Evolutionary conservation across 2,113 vertebrate species (phyloP).

Genomic region (Salvator merianae): DNA sequence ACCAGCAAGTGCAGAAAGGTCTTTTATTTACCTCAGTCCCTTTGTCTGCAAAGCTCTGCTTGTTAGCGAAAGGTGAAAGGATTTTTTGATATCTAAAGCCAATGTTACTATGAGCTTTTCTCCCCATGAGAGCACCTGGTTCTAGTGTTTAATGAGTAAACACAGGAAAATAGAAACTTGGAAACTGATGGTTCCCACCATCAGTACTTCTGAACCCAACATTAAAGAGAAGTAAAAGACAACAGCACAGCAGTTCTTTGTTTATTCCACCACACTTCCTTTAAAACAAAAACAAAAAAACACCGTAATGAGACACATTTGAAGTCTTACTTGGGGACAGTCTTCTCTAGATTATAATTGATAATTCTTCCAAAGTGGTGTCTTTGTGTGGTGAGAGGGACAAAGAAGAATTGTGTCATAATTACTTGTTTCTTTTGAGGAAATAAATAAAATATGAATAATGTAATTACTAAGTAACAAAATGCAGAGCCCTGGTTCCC

Average conservation of each 20-base stretch:
- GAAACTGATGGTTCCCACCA: slow-evolving; percentile 72
- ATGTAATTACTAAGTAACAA: slow-evolving; percentile 58
- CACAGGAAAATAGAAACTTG: slow-evolving; percentile 69
- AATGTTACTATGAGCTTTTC: slow-evolving; percentile 62
- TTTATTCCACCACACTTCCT: slow-evolving; percentile 65
- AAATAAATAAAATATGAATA: slow-evolving; percentile 75
- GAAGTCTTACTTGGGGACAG: slow-evolving; percentile 66
- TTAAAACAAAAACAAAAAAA: slow-evolving; percentile 56
- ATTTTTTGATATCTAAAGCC: slow-evolving; percentile 69
- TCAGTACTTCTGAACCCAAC: slow-evolving; percentile 65
- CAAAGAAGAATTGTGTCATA: slow-evolving; percentile 56
- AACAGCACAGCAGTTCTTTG: slow-evolving; percentile 75
- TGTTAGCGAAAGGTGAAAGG: slow-evolving; percentile 66
- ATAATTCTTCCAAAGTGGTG: slow-evolving; percentile 69
- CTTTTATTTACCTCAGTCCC: slow-evolving; percentile 3
- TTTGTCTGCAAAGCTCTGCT: slow-evolving; percentile 52
- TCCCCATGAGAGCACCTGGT: slow-evolving; percentile 68
- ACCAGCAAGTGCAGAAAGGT: too few relatives aligned
- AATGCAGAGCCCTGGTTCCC: slow-evolving; percentile 50
- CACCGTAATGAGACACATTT: slow-evolving; percentile 67
- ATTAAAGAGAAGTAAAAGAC: slow-evolving; percentile 63
- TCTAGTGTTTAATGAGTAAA: slow-evolving; percentile 75
- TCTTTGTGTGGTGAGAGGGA: slow-evolving; percentile 3
- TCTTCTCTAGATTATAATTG: slow-evolving; percentile 66
- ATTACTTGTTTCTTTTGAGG: slow-evolving; percentile 70